Conservation (phyloP, 2,113 vertebrate species). For the Chrysochloris asiatica region DNA sequence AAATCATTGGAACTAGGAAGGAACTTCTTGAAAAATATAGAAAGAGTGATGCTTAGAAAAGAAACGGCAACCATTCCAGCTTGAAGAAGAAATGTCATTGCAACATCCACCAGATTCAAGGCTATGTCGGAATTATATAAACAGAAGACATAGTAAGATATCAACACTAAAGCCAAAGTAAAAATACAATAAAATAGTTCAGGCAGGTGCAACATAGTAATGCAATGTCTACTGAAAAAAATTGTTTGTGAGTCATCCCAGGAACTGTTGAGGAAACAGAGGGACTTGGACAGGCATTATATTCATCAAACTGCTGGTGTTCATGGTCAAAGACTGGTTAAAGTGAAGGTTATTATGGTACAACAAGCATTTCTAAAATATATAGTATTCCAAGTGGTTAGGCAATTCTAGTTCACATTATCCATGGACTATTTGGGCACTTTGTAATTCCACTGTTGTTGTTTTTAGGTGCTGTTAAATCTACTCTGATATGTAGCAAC, state of each 20-base stretch:
- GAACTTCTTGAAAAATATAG: background rate
- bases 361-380: background rate
- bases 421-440: no score
- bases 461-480: no score
- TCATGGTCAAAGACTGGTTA: background rate
- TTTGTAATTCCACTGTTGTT: no score
- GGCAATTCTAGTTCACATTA: no score
- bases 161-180: background rate
- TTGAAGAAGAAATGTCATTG: background rate
- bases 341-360: background rate
- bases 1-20: slow-evolving; percentile 15
- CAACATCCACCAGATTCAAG: background rate
- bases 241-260: background rate
- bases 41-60: background rate
- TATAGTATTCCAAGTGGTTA: background rate
- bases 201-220: background rate
- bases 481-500: no score
- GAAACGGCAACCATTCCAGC: background rate
- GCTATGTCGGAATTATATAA: background rate
- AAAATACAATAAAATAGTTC: background rate
- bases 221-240: background rate
- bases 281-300: background rate
- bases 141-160: background rate
- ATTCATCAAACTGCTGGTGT: background rate
- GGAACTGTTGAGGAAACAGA: background rate